Conservation (phyloP, 2,797 vertebrate species). For the Phalanger gymnotis region DNA sequence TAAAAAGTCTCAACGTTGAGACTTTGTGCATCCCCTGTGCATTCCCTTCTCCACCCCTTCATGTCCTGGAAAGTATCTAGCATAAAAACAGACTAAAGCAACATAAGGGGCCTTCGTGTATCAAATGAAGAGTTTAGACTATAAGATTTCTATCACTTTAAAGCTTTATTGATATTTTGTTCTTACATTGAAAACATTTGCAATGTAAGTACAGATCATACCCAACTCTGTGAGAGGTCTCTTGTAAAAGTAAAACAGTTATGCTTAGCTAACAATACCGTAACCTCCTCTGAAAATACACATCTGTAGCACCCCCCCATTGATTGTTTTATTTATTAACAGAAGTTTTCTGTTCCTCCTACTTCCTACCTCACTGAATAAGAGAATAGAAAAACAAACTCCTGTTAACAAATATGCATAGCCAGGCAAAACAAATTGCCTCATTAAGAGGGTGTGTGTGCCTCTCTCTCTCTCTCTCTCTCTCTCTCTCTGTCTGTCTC, state of each 20-base stretch:
- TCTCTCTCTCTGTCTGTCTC: too few species aligned
- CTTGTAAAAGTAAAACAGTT: neutral
- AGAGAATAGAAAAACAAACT: neutral
- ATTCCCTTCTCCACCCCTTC: neutral
- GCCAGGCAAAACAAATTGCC: neutral
- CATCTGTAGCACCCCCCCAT: neutral
- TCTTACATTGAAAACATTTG: neutral
- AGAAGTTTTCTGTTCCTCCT: neutral
- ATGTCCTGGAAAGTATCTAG: neutral
- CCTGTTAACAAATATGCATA: conserved; percentile 10
- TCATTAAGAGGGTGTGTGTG: neutral
- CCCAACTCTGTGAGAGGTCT: neutral
- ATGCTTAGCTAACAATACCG: neutral
- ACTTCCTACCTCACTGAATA: neutral
- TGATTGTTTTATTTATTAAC: neutral
- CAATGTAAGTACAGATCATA: neutral
- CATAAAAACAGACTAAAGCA: too few species aligned
- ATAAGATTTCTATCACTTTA: neutral
- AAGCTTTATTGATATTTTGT: neutral
- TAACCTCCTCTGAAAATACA: neutral
- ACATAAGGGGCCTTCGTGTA: too few species aligned
- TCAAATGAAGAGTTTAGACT: too few species aligned
- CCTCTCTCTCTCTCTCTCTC: too few species aligned
- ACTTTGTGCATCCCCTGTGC: neutral
- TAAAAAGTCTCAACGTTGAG: neutral